Evolutionary conservation across 2,797 vertebrate genomes (phyloP).

Genomic region (Prionace glauca): DNA sequence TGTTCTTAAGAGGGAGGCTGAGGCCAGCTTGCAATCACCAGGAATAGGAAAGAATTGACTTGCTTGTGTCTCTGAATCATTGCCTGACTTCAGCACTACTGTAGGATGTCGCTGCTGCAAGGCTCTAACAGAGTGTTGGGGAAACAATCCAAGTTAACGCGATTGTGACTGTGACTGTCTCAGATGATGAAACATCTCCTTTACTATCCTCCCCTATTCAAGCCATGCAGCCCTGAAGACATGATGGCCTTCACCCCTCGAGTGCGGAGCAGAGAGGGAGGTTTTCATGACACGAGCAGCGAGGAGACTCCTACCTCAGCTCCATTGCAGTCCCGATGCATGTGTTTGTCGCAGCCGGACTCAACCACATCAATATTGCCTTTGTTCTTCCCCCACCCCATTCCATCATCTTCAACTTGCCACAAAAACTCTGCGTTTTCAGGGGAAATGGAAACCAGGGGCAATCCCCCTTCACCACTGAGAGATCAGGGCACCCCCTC

Average conservation of each 20-base stretch:
- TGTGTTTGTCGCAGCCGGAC: no score
- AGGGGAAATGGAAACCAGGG: neutral
- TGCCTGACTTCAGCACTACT: neutral
- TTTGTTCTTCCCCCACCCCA: neutral
- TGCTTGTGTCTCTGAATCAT: neutral
- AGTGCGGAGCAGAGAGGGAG: no score
- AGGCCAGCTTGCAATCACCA: neutral
- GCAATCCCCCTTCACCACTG: neutral
- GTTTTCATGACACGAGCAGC: no score
- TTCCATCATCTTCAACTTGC: neutral
- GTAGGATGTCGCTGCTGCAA: neutral
- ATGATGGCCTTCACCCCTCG: no score
- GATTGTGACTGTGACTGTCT: neutral
- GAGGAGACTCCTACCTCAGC: no score
- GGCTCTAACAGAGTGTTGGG: no score
- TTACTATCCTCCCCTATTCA: no score
- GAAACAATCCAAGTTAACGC: no score
- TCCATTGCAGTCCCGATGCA: no score
- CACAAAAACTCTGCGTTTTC: neutral
- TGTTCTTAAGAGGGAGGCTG: neutral
- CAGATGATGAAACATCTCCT: neutral
- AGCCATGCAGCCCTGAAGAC: no score
- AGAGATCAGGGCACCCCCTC: no score
- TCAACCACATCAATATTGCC: neutral
- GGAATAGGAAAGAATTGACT: neutral